Conservation (phyloP, 2,888 invertebrate genomes). For the Ophion costatus region DNA sequence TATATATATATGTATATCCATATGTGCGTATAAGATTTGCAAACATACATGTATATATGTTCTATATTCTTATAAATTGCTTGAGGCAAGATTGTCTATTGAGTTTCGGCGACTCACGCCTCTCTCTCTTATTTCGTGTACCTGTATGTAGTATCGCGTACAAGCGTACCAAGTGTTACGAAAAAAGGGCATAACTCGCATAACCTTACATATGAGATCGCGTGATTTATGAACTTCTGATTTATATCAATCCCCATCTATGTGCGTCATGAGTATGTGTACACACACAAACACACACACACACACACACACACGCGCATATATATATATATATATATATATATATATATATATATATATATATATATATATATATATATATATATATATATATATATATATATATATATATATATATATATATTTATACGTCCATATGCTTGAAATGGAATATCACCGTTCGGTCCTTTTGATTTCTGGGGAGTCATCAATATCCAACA, state of each 20-base stretch:
- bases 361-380: too few species aligned
- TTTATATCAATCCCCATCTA: neutral
- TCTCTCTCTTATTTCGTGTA: slow-evolving; percentile 22
- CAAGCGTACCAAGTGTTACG: neutral
- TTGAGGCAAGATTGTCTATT: slow-evolving; percentile 52
- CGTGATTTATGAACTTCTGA: neutral
- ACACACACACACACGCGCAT: too few species aligned
- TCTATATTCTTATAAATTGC: slow-evolving; percentile 16
- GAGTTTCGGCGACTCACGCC: slow-evolving; percentile 64
- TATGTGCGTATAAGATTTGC: too few species aligned
- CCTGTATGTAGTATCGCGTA: neutral
- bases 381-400: too few species aligned
- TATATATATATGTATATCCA: too few species aligned
- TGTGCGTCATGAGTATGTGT: neutral
- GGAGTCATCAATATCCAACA: slow-evolving; percentile 63
- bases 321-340: too few species aligned
- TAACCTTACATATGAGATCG: neutral
- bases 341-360: too few species aligned
- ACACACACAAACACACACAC: too few species aligned
- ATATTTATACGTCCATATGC: neutral
- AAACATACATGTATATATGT: neutral
- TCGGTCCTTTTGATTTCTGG: slow-evolving; percentile 65
- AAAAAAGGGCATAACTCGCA: slow-evolving; percentile 20
- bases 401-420: neutral
- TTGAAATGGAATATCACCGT: slow-evolving; percentile 31